These are phyloP conservation scores for Lampris megalopsis DNA, from an alignment of 2,113 vertebrate species.

Conservation along the genomic window DNA sequence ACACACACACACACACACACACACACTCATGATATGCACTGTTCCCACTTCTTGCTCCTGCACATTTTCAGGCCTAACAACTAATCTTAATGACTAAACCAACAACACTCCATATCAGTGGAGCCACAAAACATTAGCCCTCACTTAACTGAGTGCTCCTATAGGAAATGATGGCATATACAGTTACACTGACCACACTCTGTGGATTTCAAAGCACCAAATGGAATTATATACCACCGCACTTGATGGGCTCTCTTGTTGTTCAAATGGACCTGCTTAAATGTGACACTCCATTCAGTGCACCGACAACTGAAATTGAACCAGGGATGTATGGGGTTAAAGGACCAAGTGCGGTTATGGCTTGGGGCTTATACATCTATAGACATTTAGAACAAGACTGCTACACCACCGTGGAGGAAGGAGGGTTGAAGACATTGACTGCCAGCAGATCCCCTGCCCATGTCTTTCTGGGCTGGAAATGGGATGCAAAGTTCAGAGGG, in stretches of 20 bases:
- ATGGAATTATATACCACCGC: conserved; percentile 74
- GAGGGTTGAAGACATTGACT: conserved; percentile 26
- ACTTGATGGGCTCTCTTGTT: conserved; percentile 58
- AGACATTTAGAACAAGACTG: conserved; percentile 57
- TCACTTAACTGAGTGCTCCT: conserved; percentile 76
- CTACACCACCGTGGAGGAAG: conserved; percentile 39
- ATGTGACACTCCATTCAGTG: conserved; percentile 61
- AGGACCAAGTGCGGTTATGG: conserved; percentile 69
- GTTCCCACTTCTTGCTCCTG: not conserved
- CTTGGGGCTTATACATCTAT: conserved; percentile 35
- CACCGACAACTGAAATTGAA: conserved; percentile 49
- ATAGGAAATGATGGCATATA: conserved; percentile 71
- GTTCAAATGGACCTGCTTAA: conserved; percentile 63
- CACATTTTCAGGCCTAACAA: conserved; percentile 26
- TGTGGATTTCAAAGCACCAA: conserved; percentile 68
- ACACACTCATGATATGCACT: not conserved
- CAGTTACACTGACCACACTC: conserved; percentile 65
- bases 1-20: not conserved
- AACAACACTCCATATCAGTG: conserved; percentile 60
- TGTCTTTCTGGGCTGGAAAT: not conserved
- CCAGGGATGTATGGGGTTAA: conserved; percentile 19
- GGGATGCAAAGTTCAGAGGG: not conserved
- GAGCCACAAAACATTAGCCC: conserved; percentile 73
- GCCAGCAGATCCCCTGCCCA: conserved; percentile 8
- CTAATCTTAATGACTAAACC: conserved; percentile 62